Evolutionary conservation across 2,888 invertebrate genomes (phyloP).

Genomic region (Candidula unifasciata): DNA sequence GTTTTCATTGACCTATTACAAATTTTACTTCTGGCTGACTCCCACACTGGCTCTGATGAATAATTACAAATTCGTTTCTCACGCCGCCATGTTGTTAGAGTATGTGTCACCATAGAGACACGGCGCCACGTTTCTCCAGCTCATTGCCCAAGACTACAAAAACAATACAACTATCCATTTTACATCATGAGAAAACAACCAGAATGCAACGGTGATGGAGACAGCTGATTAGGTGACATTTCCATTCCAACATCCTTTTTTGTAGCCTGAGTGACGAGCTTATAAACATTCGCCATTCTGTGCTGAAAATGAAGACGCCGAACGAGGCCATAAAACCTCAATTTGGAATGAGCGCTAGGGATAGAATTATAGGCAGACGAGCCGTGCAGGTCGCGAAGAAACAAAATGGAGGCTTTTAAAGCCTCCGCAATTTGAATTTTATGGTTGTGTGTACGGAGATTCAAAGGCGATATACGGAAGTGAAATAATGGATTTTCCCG

Average conservation of each 20-base stretch:
- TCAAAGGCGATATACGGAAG: constrained; percentile 16
- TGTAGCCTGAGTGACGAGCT: constrained; percentile 11
- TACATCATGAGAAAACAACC: background rate
- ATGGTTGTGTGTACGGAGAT: background rate
- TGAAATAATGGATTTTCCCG: constrained; percentile 7
- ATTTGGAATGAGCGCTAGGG: background rate
- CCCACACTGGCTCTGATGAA: too few species aligned
- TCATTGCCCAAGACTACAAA: too few species aligned
- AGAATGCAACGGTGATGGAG: background rate
- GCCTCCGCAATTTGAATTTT: constrained; percentile 19
- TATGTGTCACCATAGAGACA: too few species aligned
- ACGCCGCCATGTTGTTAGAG: too few species aligned
- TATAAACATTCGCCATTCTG: background rate
- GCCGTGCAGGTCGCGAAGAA: background rate
- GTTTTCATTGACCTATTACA: too few species aligned
- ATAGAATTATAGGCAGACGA: background rate
- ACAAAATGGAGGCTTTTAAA: constrained; percentile 16
- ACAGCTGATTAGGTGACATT: background rate
- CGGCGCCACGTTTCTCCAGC: too few species aligned
- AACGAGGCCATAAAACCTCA: background rate
- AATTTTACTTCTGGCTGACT: too few species aligned
- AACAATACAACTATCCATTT: background rate
- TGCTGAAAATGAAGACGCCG: background rate
- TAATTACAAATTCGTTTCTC: too few species aligned
- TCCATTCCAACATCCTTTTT: background rate